These are phyloP conservation scores for Salvelinus alpinus DNA, from an alignment of 2,113 vertebrate species.

Conservation along the genomic window DNA sequence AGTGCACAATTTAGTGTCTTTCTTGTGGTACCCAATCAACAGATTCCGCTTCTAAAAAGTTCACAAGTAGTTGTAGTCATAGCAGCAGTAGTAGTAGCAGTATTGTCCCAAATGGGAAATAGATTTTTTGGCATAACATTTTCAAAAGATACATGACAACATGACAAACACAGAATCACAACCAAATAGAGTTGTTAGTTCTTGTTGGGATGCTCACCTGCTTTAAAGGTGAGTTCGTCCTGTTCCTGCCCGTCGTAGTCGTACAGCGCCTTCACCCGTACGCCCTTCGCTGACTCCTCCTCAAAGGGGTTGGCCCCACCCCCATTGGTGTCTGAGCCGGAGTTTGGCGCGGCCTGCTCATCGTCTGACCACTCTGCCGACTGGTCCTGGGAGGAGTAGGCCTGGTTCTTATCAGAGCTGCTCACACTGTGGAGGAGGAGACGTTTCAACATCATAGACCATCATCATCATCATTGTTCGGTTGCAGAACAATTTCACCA, in stretches of 20 bases:
- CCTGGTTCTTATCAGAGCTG: conserved; percentile 90
- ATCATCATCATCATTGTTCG: background rate
- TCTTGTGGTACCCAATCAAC: too few species aligned
- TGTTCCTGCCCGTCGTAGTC: conserved; percentile 96
- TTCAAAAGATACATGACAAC: too few species aligned
- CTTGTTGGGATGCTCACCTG: conserved; percentile 74
- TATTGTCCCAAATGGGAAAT: too few species aligned
- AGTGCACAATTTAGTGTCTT: too few species aligned
- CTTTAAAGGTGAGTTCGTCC: conserved; percentile 94
- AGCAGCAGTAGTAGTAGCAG: too few species aligned
- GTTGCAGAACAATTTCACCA: background rate
- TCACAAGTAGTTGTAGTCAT: too few species aligned
- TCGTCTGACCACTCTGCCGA: conserved; percentile 86
- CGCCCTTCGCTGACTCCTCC: conserved; percentile 72
- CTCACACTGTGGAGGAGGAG: conserved; percentile 76
- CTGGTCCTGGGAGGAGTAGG: conserved; percentile 57
- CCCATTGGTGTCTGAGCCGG: conserved; percentile 84
- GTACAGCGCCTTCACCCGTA: conserved; percentile 90
- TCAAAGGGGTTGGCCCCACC: conserved; percentile 87
- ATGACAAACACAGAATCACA: too few species aligned
- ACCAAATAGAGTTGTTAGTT: background rate
- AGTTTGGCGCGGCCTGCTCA: conserved; percentile 81
- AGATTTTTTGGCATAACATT: too few species aligned
- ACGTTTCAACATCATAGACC: background rate
- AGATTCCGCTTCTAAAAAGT: too few species aligned